Base-by-base conservation (phyloP, 2,888 invertebrate species). In the Stenoptilia bipunctidactyla region DNA sequence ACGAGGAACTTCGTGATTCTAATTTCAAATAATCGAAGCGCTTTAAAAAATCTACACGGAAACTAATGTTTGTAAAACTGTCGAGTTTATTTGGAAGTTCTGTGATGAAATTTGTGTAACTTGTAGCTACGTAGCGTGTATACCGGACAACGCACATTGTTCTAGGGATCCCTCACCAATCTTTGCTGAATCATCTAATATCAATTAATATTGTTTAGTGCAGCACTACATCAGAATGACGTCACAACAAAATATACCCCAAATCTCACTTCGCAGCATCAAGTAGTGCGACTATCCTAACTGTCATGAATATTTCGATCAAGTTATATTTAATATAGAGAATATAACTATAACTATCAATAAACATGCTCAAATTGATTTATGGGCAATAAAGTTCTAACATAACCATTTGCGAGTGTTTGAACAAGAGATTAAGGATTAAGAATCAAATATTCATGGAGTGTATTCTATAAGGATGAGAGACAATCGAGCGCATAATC, bases 121-220 rank as follows among this genome's bases (percentile, higher is more conserved):
- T 49, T 49, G 50, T 15, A 35, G 34, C 34, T 20, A 8, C 8
- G 40, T 41, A 51, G 52, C 46, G 49, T 52, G 52, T 51, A 41
- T 41, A 49, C 45, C 42, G 48, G 41, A 44, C 46, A 44, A 48
- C 47, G 48, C 40, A 52, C 62, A 65, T 64, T 67, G 67, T 76
- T 67, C 67, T 66, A 65, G 68, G 62, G 58, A 40, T 50, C 48
- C 46, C 52, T 55, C 61, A 53, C 20, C 20, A 8, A 3, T 5
- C 4, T 8, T 3, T 52, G 77, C 72, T 66, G 71, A 72, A 61
- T 82, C 82, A 82, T 68, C 61, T 53, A 50, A 53, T 55, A 51
- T 68, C 72, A 69, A 80, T 80, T 79, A 80, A 82, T 82, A 77
- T 73, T 72, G 67, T 72, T 79, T 74, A 77, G 71, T 69, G 65